These are phyloP conservation scores for Cordilura impudica DNA, from an alignment of 2,888 invertebrate genomes.

Conservation along the genomic window DNA sequence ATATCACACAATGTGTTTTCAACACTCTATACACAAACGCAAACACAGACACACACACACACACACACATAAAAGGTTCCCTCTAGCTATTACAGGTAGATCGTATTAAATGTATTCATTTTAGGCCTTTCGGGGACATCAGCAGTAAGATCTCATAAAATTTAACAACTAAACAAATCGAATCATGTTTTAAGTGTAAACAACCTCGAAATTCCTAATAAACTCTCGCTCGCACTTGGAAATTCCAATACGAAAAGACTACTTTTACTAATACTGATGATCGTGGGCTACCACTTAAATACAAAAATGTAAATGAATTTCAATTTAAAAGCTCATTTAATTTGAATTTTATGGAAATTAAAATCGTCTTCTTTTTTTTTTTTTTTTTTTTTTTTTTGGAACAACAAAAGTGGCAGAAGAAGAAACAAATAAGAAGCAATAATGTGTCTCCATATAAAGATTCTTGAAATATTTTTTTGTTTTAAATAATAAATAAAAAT, in stretches of 20 bases:
- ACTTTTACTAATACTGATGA: too few species aligned
- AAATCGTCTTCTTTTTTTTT: constrained; percentile 16
- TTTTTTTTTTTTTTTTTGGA: constrained; percentile 22
- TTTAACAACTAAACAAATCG: not conserved
- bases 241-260: not conserved
- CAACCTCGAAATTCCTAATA: constrained; percentile 2
- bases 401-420: constrained; percentile 6
- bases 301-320: constrained; percentile 35
- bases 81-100: not conserved
- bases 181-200: constrained; percentile 16
- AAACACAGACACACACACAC: too few species aligned
- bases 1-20: not conserved
- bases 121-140: too few species aligned
- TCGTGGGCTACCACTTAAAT: constrained; percentile 7
- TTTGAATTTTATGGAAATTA: constrained; percentile 59
- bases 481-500: not conserved
- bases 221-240: not conserved
- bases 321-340: constrained; percentile 56
- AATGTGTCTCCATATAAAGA: not conserved
- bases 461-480: not conserved
- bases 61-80: not conserved
- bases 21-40: too few species aligned
- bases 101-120: not conserved
- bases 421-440: not conserved
- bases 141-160: not conserved